phyloP scores from a whole-genome alignment of 2,797 vertebrate genomes.

The Tinamus major region DNA sequence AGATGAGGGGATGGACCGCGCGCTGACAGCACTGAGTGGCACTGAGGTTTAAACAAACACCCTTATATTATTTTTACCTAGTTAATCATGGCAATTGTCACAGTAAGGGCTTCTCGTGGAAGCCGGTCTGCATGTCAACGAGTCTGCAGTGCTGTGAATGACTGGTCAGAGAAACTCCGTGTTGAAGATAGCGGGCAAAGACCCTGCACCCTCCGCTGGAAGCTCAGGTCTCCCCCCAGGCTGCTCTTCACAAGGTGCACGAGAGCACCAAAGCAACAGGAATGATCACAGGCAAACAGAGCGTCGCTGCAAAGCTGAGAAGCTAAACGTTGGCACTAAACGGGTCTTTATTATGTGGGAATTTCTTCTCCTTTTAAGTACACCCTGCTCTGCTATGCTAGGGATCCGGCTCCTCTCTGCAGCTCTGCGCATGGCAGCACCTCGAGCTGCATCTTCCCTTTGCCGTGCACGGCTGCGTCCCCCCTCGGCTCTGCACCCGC shows the following conservation, averaged over 20 bases:
- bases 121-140: background rate
- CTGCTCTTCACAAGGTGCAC: background rate
- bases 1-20: background rate
- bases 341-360: background rate
- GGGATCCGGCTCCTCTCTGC: background rate
- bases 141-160: background rate
- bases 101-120: background rate
- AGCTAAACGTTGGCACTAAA: background rate
- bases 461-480: background rate
- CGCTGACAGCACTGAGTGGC: background rate
- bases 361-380: background rate
- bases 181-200: background rate
- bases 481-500: background rate
- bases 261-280: background rate
- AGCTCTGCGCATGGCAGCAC: background rate
- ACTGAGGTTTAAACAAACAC: constrained; percentile 3
- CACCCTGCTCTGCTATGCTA: background rate
- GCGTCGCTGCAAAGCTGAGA: background rate
- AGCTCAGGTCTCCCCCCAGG: background rate
- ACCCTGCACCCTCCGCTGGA: background rate
- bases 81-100: constrained; percentile 8
- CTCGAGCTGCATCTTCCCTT: background rate
- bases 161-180: background rate
- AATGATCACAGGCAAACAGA: background rate
- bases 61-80: constrained; percentile 40